Percentiles rank a stretch among this genome's conserved stretches.
Conservation (phyloP, 1,140 invertebrate species). For the Trichogramma pretiosum region DNA sequence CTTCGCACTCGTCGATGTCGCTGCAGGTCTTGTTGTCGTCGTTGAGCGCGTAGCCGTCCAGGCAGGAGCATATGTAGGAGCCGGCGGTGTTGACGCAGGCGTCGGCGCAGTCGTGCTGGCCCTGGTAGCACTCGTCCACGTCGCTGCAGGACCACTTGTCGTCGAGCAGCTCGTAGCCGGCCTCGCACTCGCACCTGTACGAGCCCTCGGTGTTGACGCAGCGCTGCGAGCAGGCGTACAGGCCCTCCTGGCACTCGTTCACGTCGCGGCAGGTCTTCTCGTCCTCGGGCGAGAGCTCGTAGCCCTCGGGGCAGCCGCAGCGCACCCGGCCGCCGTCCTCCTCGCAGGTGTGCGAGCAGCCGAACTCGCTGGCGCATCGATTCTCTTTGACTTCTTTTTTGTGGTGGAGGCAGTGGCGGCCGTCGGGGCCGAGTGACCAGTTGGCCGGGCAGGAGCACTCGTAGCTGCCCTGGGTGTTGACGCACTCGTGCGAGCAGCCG, state of each 20-base stretch:
- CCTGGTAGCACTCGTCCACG: constrained; percentile 44
- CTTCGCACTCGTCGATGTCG: constrained; percentile 45
- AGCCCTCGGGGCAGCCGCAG: constrained; percentile 15
- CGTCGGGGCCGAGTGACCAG: constrained; percentile 34
- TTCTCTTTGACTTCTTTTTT: constrained; percentile 30
- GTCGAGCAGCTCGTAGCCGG: constrained; percentile 56
- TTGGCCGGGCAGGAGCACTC: constrained; percentile 41
- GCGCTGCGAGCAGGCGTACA: constrained; percentile 53
- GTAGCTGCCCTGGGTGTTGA: constrained; percentile 40
- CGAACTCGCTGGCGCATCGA: constrained; percentile 20
- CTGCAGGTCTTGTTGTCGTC: constrained; percentile 42
- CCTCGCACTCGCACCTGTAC: constrained; percentile 62
- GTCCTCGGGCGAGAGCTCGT: constrained; percentile 11
- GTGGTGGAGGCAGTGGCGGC: constrained; percentile 32
- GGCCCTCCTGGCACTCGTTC: constrained; percentile 62
- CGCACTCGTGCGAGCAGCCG: constrained; percentile 26
- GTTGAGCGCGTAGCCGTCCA: constrained; percentile 33
- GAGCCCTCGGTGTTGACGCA: constrained; percentile 64
- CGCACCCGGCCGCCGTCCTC: constrained; percentile 3
- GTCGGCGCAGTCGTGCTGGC: constrained; percentile 43
- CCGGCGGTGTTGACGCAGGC: constrained; percentile 50
- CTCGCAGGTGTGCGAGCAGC: constrained; percentile 25
- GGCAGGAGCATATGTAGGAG: constrained; percentile 46
- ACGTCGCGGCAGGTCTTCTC: constrained; percentile 48
- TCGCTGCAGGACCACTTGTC: constrained; percentile 33